Evolutionary conservation across 53 echinoderm and acorn worm species (phyloP), one percentile per base, ranked within the genome.

Genomic region (Paracentrotus lividus): DNA sequence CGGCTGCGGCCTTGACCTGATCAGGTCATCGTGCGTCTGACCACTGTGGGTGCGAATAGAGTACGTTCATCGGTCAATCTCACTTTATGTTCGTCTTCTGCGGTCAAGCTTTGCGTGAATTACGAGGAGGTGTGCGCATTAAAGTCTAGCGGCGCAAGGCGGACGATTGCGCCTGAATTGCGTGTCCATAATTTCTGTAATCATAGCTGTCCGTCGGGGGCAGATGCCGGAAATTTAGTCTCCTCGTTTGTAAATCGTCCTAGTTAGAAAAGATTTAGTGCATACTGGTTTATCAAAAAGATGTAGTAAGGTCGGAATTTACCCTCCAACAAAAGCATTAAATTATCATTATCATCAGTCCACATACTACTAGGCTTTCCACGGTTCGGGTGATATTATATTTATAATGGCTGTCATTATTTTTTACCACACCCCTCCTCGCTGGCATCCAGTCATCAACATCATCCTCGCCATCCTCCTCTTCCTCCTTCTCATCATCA

Each of bases 51-150:
- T 53, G 53, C 55, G 86, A 81, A 45, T n/a, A 86, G 24, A 86
- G 86, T 55, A 86, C 56, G 54, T 56, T 43, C 34, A 56, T 54
- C 86, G 86, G 56, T 53, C 89, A 89, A 43, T 61, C 60, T 64
- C 60, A 89, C 16, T 34, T 38, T 88, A 43, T 56, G 21, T 14
- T 58, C 88, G 33, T 64, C 88, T 54, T 38, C 55, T 89, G 89
- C 61, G 89, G 89, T 89, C 65, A 44, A n/a, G n/a, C 8, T 58
- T 58, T 58, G 89, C 89, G 89, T 89, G 89, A 89, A 89, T 89
- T 60, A 89, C 5, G 89, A 61, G n/a, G 44, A 44, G 89, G 47
- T 44, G 89, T 64, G 66, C 44, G 89, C 40, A 89, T 89, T 89
- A 89, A 43, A 9, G 27, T 65, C 89, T 89, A 38, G 89, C 60